Conservation (phyloP, 2,797 vertebrate species). For the Acrossocheilus wenchowensis region DNA sequence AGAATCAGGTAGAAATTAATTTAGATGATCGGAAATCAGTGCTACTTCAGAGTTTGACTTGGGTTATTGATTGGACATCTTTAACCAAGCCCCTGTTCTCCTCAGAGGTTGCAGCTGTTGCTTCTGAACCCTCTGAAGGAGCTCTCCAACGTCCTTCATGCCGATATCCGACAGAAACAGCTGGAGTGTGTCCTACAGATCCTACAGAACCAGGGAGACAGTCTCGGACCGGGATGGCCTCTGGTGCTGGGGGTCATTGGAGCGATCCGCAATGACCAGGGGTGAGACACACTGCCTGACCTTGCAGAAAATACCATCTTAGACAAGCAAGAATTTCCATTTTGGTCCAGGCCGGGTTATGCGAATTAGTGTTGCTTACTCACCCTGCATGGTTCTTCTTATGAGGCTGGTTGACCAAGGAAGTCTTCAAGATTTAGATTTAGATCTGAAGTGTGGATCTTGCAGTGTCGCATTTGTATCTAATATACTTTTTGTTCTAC, state of each 20-base stretch:
- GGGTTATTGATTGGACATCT: neutral
- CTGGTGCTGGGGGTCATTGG: constrained; percentile 96
- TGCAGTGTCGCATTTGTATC: neutral
- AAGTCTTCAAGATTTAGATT: neutral
- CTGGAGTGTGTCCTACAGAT: constrained; percentile 97
- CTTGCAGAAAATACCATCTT: neutral
- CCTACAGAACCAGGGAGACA: constrained; percentile 96
- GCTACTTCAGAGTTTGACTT: neutral
- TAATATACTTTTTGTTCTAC: constrained; percentile 16
- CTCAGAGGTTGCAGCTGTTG: constrained; percentile 92
- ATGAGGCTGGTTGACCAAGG: neutral
- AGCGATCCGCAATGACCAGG: constrained; percentile 97
- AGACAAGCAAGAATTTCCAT: neutral
- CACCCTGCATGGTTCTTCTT: neutral
- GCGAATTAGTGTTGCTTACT: no score
- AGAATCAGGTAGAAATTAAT: constrained; percentile 86
- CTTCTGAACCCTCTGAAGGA: constrained; percentile 95
- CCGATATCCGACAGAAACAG: constrained; percentile 97
- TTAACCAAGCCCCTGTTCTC: constrained; percentile 31
- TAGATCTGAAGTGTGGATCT: neutral
- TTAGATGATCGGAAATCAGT: neutral
- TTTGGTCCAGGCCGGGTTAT: neutral
- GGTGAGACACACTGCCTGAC: constrained; percentile 76
- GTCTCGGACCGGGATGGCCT: constrained; percentile 96
- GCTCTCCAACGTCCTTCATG: constrained; percentile 91